Base-by-base conservation (phyloP, 2,888 invertebrate genomes). In the Andrena dorsata region DNA sequence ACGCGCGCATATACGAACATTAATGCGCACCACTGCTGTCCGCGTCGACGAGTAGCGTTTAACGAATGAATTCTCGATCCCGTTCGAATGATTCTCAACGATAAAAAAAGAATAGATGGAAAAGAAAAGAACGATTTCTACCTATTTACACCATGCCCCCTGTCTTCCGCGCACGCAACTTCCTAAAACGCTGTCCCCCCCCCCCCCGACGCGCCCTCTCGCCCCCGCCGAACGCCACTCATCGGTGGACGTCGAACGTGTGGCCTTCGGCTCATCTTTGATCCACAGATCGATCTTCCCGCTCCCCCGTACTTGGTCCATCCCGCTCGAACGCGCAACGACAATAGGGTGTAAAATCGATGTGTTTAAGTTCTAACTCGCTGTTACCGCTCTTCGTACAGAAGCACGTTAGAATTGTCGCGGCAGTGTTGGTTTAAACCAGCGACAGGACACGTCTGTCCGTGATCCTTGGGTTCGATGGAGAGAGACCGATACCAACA, bases 371-470 rank as follows among this genome's bases (percentile, higher is more conserved):
- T 58, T 47, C 53, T 56, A 56, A 63, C 61, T 16, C 35, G 26
- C 66, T 83, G 58, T 63, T 75, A 77, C 64, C 35, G 72, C 65
- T 70, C 49, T 63, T 75, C 76, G 73, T 80, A 82, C 77, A 56
- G 85, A 83, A 76, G 75, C 78, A 76, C 78, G 80, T 88, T 87
- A 87, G 85, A 88, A 88, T 88, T 83, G 83, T 66, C 79, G 83
- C 87, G 88, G 88, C 88, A 88, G 88, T 88, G 88, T 87, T 88
- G 77, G 86, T 88, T 89, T 58, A 41, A 41, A 86, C 65, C 75
- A 82, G 80, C 87, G 84, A 81, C 79, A 56, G 69, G 49, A 73
- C 28, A 64, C 56, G 77, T 80, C 30, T 78, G 65, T 32, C 65
- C 69, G 8, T 41, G 56, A 80, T 71, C 41, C 28, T 53, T 16